Base-by-base conservation (phyloP, 1,140 invertebrate genomes). In the Limonius californicus region DNA sequence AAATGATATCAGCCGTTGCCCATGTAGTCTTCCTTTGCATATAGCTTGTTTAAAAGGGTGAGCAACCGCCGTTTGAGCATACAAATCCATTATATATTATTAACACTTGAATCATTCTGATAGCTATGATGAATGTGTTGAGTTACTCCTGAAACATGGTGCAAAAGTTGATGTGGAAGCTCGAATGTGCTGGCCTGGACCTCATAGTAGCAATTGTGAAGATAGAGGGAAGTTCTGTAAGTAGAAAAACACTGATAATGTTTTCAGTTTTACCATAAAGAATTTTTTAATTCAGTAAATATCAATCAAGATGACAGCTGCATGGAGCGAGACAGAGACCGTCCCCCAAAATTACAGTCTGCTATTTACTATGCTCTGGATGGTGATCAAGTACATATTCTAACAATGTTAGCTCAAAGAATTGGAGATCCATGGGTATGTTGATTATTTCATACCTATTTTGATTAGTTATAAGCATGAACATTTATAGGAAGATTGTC, bases 331-430 rank as follows among this genome's bases (percentile, higher is more conserved):
- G 75, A 76, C 35, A 63, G 73, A 16, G 75, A 76, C 59, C 65
- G 74, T 72, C 79, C 72, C 77, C 86, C 76, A 47, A 87, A 88
- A 76, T 72, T 88, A 21, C 86, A 89, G 68, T 87, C 85, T 74
- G 86, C 87, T 4, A 82, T 89, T 42, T 88, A 84, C 73, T 89
- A 89, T 76, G 87, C 87, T 19, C 85, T 89, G 35, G 86, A 88
- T 76, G 86, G 86, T 16, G 87, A 88, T 77, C 85, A 88, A 76
- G 84, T 86, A 20, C 78, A 80, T 71, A 80, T 83, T 54, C 68
- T 89, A 16, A 86, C 84, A 67, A 78, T 88, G 65, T 76, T 89
- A 55, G 80, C 84, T 14, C 85, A 87, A 66, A 83, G 86, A 70
- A 83, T 84, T 65, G 87, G 88, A 69, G 86, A 87, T 70, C 84